These are phyloP conservation scores for Sciurus vulgaris DNA, from an alignment of 2,797 vertebrate species.

Conservation along the genomic window DNA sequence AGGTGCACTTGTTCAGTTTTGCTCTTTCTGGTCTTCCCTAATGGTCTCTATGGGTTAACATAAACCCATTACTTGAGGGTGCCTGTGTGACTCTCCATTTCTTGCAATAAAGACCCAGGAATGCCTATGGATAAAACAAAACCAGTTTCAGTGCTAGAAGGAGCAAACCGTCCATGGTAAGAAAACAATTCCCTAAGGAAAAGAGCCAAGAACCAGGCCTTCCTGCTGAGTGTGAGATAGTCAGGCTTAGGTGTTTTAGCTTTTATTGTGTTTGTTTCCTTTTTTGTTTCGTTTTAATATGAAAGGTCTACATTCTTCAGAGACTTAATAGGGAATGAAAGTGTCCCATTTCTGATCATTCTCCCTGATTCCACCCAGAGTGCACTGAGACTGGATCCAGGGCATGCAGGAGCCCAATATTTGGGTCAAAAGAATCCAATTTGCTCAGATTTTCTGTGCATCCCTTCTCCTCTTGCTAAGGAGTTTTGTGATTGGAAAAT, in stretches of 20 bases:
- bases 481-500: neutral
- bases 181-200: neutral
- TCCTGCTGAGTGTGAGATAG: neutral
- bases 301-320: neutral
- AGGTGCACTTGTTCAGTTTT: neutral
- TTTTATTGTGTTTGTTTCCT: neutral
- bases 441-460: neutral
- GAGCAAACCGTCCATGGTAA: neutral
- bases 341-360: neutral
- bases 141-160: neutral
- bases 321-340: neutral
- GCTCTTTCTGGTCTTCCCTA: neutral
- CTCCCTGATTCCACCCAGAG: neutral
- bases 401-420: accelerated
- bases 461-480: neutral
- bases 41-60: neutral
- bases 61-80: neutral
- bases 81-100: neutral
- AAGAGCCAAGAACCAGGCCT: neutral
- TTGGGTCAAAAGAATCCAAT: no score
- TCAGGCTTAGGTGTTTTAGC: no score
- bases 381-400: accelerated
- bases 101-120: neutral
- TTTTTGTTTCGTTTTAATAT: neutral
- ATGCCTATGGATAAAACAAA: neutral